Base-by-base conservation (phyloP, 1,140 invertebrate genomes). In the Magallana gigas region DNA sequence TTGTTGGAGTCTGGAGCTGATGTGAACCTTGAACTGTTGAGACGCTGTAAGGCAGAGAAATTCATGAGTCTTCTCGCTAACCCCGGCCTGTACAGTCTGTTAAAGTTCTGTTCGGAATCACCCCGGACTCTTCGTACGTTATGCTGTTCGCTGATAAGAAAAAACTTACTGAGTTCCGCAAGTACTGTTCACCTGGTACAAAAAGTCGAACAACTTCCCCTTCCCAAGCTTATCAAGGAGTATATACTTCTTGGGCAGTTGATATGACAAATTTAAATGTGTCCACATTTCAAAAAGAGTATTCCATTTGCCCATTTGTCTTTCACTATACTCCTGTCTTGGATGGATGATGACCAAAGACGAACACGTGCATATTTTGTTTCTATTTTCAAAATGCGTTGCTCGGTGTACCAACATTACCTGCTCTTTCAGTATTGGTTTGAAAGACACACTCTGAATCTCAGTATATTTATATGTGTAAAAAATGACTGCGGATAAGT, bases 221-320 rank as follows among this genome's bases (percentile, higher is more conserved):
- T 93, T 14, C 92, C 92, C 16, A 89, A 89, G 18, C 84, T 92
- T 58, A 88, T 93, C 14, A 91, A 91, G 86, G 92, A 93, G 60
- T 92, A 89, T 68, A 60, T 93, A 11, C 84, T 92, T 18, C 85
- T 92, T 36, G 92, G 89, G 16, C 89, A 93, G 88, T 85, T 92
- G 58, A 58, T 84, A 14, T 84, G 36, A 57, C 36, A 48, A 48
- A 48, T 0, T 48, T 48, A 1, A 48, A 48, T 5, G 36, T 48
- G 0, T 48, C 36, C 36, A 48, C 5, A 23, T 23, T 23, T 23
- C 23, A 23, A 23, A 1, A 23, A 23, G 0, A 0, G 23, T 23
- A 23, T 48, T 48, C 36, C 36, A 48, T 48, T 48, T 48, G 36
- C 36, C 36, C 36, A 48, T 48, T 5, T 48, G 36, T 48, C 36